These are phyloP conservation scores for Calliopum simillimum DNA, from an alignment of 2,888 invertebrate species.

Conservation along the genomic window DNA sequence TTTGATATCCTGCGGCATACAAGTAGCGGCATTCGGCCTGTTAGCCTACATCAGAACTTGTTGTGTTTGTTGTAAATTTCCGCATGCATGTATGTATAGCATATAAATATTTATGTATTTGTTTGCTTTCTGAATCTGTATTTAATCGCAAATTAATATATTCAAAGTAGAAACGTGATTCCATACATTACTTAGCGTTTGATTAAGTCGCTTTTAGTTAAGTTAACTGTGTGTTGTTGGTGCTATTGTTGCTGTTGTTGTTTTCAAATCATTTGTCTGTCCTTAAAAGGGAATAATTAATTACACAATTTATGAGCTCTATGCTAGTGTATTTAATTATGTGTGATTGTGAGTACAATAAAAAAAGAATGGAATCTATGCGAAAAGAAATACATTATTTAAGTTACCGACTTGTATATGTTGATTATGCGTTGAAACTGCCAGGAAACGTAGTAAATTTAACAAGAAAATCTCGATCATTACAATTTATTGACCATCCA, in stretches of 20 bases:
- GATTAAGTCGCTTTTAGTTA: neutral
- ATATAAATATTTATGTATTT: neutral
- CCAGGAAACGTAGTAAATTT: too few species aligned
- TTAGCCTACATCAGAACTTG: neutral
- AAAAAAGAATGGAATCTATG: too few species aligned
- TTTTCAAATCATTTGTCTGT: neutral
- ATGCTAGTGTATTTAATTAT: too few species aligned
- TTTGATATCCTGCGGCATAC: slow-evolving; percentile 8
- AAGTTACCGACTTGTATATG: too few species aligned
- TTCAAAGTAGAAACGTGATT: slow-evolving; percentile 32
- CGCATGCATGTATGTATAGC: neutral
- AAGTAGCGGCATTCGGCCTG: neutral
- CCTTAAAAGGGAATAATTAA: slow-evolving; percentile 16
- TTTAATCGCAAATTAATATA: slow-evolving; percentile 33
- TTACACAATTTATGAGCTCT: neutral
- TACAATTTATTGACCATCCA: too few species aligned
- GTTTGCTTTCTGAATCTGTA: slow-evolving; percentile 21
- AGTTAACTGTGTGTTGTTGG: neutral
- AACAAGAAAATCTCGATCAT: too few species aligned
- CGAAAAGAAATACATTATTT: too few species aligned
- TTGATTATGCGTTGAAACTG: too few species aligned
- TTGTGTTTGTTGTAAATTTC: neutral
- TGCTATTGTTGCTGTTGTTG: neutral
- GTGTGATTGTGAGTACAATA: too few species aligned
- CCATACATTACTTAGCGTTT: neutral